Conservation (phyloP, 2,888 invertebrate species). For the Amiota mariae region DNA sequence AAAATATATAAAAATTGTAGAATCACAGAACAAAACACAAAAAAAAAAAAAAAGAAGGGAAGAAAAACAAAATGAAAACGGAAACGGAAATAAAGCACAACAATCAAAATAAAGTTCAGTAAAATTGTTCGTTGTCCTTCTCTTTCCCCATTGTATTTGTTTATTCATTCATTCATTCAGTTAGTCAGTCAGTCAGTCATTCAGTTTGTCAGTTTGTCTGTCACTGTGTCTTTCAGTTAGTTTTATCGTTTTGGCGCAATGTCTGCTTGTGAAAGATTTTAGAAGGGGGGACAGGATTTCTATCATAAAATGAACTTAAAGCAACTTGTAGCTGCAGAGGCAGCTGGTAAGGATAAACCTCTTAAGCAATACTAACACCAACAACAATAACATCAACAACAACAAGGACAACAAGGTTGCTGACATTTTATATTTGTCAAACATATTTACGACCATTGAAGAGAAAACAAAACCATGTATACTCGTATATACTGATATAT, state of each 20-base stretch:
- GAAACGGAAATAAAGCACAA: constrained; percentile 25
- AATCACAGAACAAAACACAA: neutral
- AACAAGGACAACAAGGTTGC: neutral
- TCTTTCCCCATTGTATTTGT: too few relatives aligned
- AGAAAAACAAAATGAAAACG: neutral
- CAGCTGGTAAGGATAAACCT: too few relatives aligned
- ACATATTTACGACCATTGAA: constrained; percentile 7
- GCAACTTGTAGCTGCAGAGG: too few relatives aligned
- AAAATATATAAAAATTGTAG: neutral
- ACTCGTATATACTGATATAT: neutral
- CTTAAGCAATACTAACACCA: neutral
- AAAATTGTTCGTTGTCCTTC: neutral
- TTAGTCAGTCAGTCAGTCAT: neutral
- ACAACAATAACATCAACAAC: constrained; percentile 11
- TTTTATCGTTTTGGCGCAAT: constrained; percentile 24
- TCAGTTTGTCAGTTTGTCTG: neutral
- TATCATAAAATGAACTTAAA: too few relatives aligned
- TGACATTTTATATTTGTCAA: neutral
- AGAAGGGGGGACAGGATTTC: too few relatives aligned
- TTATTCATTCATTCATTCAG: neutral
- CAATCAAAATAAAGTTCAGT: constrained; percentile 24
- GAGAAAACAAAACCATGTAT: neutral
- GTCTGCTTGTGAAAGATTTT: neutral
- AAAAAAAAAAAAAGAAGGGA: neutral
- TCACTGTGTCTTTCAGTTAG: neutral